Percentiles rank a stretch among this genome's conserved stretches.
Conservation (phyloP, 2,113 vertebrate genomes). For the Donacobius atricapilla region DNA sequence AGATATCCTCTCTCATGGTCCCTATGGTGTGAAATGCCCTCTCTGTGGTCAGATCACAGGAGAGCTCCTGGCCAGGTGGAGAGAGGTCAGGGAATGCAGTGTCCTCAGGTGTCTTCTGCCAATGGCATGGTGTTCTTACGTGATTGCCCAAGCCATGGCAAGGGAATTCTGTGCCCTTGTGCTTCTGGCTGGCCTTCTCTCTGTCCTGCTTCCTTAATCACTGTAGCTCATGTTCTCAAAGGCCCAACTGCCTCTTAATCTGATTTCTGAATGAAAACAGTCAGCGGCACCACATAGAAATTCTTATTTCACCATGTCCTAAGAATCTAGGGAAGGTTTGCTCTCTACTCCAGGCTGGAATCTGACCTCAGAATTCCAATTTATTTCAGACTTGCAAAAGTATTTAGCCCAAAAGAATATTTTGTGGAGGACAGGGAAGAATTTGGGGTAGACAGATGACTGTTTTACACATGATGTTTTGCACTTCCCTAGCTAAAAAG, state of each 20-base stretch:
- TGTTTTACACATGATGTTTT: background rate
- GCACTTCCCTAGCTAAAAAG: background rate
- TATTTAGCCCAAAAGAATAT: background rate
- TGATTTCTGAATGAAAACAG: background rate
- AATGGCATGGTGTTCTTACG: rapidly evolving
- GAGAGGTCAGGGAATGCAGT: background rate
- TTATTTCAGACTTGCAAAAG: background rate
- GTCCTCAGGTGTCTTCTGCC: background rate
- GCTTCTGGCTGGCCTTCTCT: background rate
- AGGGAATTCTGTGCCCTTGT: background rate
- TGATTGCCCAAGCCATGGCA: background rate
- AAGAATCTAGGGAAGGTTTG: background rate
- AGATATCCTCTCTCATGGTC: background rate
- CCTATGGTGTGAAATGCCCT: background rate
- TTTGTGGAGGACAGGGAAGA: background rate
- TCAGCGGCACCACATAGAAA: background rate
- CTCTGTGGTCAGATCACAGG: background rate
- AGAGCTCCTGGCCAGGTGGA: background rate
- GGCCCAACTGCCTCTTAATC: background rate
- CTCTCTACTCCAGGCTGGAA: background rate
- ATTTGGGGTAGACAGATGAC: background rate
- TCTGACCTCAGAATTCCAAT: background rate
- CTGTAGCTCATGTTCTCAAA: background rate
- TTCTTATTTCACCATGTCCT: background rate
- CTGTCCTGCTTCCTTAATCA: background rate